Conservation (phyloP, 2,888 invertebrate species). For the Mylabris sibirica region DNA sequence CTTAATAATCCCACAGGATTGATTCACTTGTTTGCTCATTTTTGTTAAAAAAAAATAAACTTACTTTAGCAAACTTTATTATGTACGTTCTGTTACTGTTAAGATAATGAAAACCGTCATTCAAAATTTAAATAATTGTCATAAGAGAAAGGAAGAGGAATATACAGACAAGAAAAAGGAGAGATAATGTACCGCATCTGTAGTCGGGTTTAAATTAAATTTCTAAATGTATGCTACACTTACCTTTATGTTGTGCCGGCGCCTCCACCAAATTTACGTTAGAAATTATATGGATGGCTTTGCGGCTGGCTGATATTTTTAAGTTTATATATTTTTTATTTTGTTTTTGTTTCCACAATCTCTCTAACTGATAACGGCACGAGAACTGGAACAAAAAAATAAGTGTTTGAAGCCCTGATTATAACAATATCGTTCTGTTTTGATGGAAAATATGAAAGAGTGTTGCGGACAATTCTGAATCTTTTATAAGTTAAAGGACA, state of each 20-base stretch:
- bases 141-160: neutral
- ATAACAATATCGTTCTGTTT: no score
- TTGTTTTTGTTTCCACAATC: slow-evolving; percentile 15
- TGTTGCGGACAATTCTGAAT: neutral
- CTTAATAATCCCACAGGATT: neutral
- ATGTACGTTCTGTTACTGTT: slow-evolving; percentile 4
- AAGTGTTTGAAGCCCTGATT: no score
- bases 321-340: neutral
- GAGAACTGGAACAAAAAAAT: no score
- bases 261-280: neutral
- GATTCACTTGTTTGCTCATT: neutral
- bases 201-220: slow-evolving; percentile 35
- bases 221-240: slow-evolving; percentile 23
- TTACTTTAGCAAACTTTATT: neutral
- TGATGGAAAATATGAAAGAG: neutral
- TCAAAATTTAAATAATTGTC: slow-evolving; percentile 29
- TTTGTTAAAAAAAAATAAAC: neutral
- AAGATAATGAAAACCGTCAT: slow-evolving; percentile 22
- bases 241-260: slow-evolving; percentile 12
- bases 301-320: neutral
- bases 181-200: slow-evolving; percentile 24
- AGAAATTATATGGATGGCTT: neutral
- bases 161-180: no score
- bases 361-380: no score
- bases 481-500: neutral